These are phyloP conservation scores for Maconellicoccus hirsutus DNA, from an alignment of 1,140 invertebrate species.

Conservation along the genomic window DNA sequence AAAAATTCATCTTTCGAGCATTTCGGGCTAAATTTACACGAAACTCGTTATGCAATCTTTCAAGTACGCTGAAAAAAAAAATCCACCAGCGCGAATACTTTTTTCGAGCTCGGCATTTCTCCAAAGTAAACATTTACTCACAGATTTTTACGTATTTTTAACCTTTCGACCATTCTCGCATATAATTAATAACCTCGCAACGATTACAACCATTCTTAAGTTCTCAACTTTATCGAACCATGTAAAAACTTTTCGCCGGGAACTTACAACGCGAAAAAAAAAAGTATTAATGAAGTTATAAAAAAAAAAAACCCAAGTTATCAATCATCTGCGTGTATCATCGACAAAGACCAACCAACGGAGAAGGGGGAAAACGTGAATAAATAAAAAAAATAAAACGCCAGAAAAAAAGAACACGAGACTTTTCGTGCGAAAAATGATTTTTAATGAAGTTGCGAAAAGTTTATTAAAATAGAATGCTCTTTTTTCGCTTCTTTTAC, in stretches of 20 bases:
- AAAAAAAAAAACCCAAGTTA: background rate
- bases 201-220: background rate
- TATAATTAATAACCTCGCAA: background rate
- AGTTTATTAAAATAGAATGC: background rate
- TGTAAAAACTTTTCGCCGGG: background rate
- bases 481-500: slow-evolving; percentile 3
- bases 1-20: too few species aligned
- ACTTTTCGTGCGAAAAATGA: slow-evolving; percentile 8
- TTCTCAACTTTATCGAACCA: background rate
- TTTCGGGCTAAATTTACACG: too few species aligned
- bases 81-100: too few species aligned
- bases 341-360: background rate
- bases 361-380: background rate
- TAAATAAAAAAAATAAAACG: background rate
- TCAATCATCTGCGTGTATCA: background rate
- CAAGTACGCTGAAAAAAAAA: too few species aligned
- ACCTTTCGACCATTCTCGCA: background rate
- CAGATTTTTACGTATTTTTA: too few species aligned
- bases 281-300: background rate
- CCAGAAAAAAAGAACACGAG: background rate
- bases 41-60: too few species aligned
- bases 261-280: too few species aligned
- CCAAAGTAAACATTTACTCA: too few species aligned
- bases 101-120: too few species aligned
- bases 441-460: slow-evolving; percentile 9